These are phyloP conservation scores for Schizopygopsis pylzovi DNA, from an alignment of 2,797 vertebrate genomes.

Conservation along the genomic window DNA sequence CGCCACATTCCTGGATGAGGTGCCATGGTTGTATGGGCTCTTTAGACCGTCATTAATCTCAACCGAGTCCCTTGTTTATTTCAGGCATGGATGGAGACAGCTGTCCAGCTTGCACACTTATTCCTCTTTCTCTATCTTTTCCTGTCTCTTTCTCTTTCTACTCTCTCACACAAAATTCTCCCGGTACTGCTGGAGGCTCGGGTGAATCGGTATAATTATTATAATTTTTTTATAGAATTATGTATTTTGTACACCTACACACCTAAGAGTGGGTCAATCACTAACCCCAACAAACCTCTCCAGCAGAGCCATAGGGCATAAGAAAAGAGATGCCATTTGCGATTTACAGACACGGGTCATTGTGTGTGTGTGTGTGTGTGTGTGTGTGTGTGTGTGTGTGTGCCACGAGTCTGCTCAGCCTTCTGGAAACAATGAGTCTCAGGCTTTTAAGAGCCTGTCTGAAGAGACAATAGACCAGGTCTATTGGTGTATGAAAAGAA, in stretches of 20 bases:
- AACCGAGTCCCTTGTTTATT: conserved; percentile 83
- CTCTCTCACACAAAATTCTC: conserved; percentile 52
- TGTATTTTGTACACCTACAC: conserved; percentile 2
- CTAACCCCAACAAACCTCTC: conserved; percentile 64
- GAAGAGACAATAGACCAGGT: conserved; percentile 68
- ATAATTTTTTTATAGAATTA: too few species aligned
- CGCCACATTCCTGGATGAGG: conserved; percentile 83
- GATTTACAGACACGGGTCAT: conserved; percentile 77
- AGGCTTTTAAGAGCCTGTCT: conserved; percentile 69
- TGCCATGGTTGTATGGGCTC: conserved; percentile 83
- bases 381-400: conserved; percentile 70
- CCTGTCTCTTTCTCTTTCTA: neutral
- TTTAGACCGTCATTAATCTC: conserved; percentile 91
- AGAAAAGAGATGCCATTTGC: conserved; percentile 32
- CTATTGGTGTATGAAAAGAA: conserved; percentile 73
- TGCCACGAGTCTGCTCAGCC: conserved; percentile 66
- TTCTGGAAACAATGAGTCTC: conserved; percentile 72
- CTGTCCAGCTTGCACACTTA: conserved; percentile 76
- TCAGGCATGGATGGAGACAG: conserved; percentile 84
- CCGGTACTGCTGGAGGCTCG: conserved; percentile 72
- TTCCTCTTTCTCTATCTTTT: conserved; percentile 26
- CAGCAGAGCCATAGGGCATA: conserved; percentile 63
- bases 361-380: conserved; percentile 76
- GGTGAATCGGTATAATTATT: conserved; percentile 62
- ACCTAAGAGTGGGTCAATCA: conserved; percentile 66